Evolutionary conservation across 1,140 invertebrate genomes (phyloP), one percentile per base, ranked within the genome.

Genomic region (Venturia canescens): DNA sequence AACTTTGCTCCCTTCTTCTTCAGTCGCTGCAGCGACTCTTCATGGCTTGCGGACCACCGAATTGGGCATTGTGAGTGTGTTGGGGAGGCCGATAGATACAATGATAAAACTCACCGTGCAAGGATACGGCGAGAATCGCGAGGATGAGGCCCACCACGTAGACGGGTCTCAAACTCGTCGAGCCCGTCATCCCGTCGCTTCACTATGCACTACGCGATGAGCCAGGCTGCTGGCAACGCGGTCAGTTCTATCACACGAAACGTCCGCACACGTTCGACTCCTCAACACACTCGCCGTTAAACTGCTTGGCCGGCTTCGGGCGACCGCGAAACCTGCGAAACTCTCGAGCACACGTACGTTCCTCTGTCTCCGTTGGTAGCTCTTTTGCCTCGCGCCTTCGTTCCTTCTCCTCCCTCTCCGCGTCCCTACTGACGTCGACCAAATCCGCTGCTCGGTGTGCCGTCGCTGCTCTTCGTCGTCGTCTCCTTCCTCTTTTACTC

Each of bases 111-210:
- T 91, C 85, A 92, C 91, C 89, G 82, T 90, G 90, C 87, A 92
- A 90, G 87, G 89, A 83, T 79, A 88, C 83, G 85, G 88, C 88
- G 88, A 90, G 86, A 86, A 91, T 85, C 85, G 86, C 84, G 78
- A 91, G 82, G 81, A 91, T 87, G 86, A 92, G 89, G 87, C 89
- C 89, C 87, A 89, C 85, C 82, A 89, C 80, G 80, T 88, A 84
- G 86, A 88, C 87, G 89, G 90, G 86, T 89, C 90, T 90, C 88
- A 87, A 84, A 82, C 88, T 86, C 87, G 74, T 71, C 69, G 90
- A 90, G 88, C 88, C 90, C 90, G 88, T 91, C 91, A 92, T 92
- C 85, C 86, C 86, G 89, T 81, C 77, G 82, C 87, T 88, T 85
- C 87, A 89, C 88, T 88, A 87, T 83, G 84, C 88, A 89, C 88